These are phyloP conservation scores for Phaetusa simplex DNA, from an alignment of 2,113 vertebrate genomes.

Conservation along the genomic window DNA sequence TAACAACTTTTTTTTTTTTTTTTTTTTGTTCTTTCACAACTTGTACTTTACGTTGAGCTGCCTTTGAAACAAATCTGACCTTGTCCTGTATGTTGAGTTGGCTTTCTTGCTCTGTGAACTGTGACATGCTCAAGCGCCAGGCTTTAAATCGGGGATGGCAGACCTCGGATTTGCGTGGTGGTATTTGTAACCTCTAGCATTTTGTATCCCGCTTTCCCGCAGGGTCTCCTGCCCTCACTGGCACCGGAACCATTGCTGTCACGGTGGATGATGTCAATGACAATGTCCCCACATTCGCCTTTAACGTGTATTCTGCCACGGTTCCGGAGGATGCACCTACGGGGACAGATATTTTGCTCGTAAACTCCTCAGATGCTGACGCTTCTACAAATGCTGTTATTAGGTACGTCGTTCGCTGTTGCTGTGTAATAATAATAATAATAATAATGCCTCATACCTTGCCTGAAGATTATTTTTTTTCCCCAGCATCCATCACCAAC, in stretches of 20 bases:
- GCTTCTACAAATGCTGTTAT: slow-evolving; percentile 88
- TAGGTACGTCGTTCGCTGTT: slow-evolving; percentile 76
- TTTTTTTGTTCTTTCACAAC: background rate
- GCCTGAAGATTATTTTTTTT: background rate
- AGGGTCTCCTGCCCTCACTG: slow-evolving; percentile 91
- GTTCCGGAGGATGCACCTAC: slow-evolving; percentile 90
- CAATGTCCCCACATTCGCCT: slow-evolving; percentile 86
- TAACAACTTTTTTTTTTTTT: background rate
- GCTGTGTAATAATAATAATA: background rate
- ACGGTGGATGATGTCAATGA: slow-evolving; percentile 94
- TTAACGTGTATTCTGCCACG: slow-evolving; percentile 82
- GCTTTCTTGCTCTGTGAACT: background rate
- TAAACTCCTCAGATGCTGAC: slow-evolving; percentile 91
- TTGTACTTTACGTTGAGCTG: background rate
- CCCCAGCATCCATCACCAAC: background rate
- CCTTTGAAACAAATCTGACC: slow-evolving; percentile 24
- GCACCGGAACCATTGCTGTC: slow-evolving; percentile 89
- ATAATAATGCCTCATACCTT: background rate
- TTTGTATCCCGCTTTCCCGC: background rate
- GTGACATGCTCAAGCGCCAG: background rate
- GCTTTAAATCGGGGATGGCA: slow-evolving; percentile 44
- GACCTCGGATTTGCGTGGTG: background rate
- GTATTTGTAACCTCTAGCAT: slow-evolving; percentile 53
- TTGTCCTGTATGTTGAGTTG: background rate
- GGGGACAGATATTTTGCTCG: slow-evolving; percentile 89